Evolutionary conservation across 1,140 invertebrate species (phyloP), one percentile per base, ranked within the genome.

Genomic region (Aphidius ervi): DNA sequence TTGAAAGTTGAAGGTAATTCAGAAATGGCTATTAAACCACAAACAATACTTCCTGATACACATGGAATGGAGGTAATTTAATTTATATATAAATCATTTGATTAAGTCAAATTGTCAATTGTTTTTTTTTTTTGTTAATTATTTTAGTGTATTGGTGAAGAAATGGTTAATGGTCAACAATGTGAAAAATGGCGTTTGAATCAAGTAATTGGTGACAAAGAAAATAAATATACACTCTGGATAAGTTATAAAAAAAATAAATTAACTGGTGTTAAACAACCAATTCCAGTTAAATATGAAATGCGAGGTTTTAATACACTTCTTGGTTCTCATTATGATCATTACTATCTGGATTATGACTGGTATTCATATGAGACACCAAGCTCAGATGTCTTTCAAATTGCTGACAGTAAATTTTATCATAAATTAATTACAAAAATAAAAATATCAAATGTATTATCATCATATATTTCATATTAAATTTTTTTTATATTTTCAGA

Each of bases 261-360:
- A 9, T 64, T 73, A 65, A 76, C 77, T 6, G 60, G 62, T 40
- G 61, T 72, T 5, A 80, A 80, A 48, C 78, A 80, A 70, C 76
- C 83, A 39, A 81, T 86, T 63, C 90, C 91, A 9, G 80, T 91
- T 31, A 86, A 88, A 55, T 97, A 96, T 78, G 91, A 95, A 78
- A 97, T 97, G 94, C 87, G 85, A 69, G 95, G 95, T 10, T 98
- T 88, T 74, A 96, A 98, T 73, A 87, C 87, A 0, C 81, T 98
- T 1, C 80, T 98, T 1, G 94, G 94, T 1, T 97, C 94, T 6
- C 95, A 98, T 78, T 98, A 93, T 71, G 95, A 98, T 79, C 94
- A 96, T 79, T 98, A 98, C 73, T 92, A 93, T 74, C 71, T 98
- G 37, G 84, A 89, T 39, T 98, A 98, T 71, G 83, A 85, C 56